A percentile compares a stretch with the other conserved stretches of the same genome.
Conservation (phyloP, 2,113 vertebrate species). For the Onychostruthus taczanowskii region DNA sequence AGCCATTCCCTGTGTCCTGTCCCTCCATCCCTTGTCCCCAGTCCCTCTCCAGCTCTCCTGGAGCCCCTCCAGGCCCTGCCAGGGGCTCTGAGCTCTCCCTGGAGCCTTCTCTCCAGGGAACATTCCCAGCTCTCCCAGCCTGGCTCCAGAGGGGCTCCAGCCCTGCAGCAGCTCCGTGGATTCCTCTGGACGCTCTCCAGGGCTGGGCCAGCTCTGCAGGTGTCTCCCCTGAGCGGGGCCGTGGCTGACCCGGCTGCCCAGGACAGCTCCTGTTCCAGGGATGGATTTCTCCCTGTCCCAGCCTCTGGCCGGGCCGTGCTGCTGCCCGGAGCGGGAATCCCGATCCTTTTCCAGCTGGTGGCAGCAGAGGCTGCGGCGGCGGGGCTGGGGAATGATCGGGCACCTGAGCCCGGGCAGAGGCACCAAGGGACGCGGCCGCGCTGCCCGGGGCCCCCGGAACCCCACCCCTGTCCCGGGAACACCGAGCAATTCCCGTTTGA, state of each 20-base stretch:
- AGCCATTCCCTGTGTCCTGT: not conserved
- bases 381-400: not conserved
- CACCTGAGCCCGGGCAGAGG: not conserved
- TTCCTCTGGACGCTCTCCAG: not conserved
- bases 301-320: not conserved
- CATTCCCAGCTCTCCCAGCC: not conserved
- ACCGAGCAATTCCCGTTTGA: accelerated
- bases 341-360: not conserved
- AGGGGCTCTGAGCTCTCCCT: not conserved
- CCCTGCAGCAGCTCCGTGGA: not conserved
- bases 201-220: not conserved
- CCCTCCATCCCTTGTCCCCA: not conserved
- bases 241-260: not conserved
- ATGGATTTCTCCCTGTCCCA: too few species aligned
- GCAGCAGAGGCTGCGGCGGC: not conserved
- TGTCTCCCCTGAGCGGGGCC: not conserved
- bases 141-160: not conserved
- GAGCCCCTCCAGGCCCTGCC: not conserved
- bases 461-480: accelerated
- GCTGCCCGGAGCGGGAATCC: not conserved
- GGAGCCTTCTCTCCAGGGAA: not conserved
- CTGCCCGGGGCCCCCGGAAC: not conserved
- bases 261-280: not conserved
- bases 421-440: accelerated
- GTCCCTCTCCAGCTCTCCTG: not conserved